Conservation (phyloP, 2,797 vertebrate species). For the Eospalax fontanierii region DNA sequence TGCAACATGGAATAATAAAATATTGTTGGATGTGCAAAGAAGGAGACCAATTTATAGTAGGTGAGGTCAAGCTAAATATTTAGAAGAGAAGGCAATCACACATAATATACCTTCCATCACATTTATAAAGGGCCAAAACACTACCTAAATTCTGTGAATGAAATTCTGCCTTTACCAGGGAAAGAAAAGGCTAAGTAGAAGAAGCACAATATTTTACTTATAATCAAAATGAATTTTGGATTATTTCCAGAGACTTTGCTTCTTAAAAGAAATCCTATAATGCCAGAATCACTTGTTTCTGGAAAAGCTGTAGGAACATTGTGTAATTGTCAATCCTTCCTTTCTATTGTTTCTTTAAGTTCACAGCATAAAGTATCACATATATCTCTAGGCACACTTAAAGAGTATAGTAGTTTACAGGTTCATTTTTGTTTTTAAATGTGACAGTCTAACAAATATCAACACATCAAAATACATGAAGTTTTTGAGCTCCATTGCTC, state of each 20-base stretch:
- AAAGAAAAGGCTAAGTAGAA: neutral
- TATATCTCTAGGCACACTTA: neutral
- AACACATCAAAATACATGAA: neutral
- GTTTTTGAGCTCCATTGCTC: too few species aligned
- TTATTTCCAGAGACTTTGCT: neutral
- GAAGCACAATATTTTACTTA: neutral
- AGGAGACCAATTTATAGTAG: neutral
- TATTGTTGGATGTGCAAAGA: neutral
- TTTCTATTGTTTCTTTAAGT: accelerated
- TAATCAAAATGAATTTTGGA: neutral
- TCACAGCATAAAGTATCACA: neutral
- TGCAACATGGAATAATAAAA: neutral
- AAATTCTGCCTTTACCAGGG: neutral
- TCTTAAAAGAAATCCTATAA: neutral
- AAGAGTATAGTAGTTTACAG: neutral
- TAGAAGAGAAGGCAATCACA: neutral
- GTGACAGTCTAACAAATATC: neutral
- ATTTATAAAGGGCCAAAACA: neutral
- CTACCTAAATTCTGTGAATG: neutral
- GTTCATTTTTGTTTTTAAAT: neutral
- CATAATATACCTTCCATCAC: neutral
- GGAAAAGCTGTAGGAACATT: neutral
- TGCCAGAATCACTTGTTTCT: neutral
- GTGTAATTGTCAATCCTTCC: neutral
- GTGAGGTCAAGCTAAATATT: neutral